Conservation (phyloP, 2,797 vertebrate species). For the Atherinosoma microstoma region DNA sequence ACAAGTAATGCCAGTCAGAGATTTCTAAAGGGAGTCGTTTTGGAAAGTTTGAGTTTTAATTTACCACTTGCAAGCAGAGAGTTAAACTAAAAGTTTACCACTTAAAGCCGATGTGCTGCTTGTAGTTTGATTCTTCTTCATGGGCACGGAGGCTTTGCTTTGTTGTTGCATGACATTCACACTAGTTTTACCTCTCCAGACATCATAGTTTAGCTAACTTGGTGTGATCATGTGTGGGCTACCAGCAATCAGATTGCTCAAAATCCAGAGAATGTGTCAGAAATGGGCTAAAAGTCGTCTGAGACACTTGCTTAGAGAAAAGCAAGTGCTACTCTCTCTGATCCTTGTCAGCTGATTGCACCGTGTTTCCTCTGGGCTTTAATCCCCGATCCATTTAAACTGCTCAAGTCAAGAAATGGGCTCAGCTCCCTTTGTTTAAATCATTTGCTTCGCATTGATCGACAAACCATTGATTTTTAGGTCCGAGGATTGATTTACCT, state of each 20-base stretch:
- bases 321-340: not conserved
- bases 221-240: not conserved
- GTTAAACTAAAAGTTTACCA: too few relatives aligned
- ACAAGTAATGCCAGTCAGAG: slow-evolving; percentile 2
- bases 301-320: slow-evolving; percentile 14
- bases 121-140: not conserved
- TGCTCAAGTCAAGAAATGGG: slow-evolving; percentile 4
- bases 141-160: not conserved
- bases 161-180: not conserved
- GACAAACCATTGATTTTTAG: not conserved
- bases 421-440: slow-evolving; percentile 4
- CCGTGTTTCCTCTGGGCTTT: slow-evolving; percentile 17
- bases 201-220: not conserved
- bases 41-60: slow-evolving; percentile 3
- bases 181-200: not conserved
- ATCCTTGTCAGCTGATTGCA: not conserved
- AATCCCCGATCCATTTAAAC: not conserved
- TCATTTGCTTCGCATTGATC: slow-evolving; percentile 1
- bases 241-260: slow-evolving; percentile 6
- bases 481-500: not conserved
- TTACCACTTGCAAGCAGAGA: not conserved
- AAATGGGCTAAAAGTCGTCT: slow-evolving; percentile 5
- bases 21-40: slow-evolving; percentile 14
- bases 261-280: not conserved
- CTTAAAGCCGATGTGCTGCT: slow-evolving; percentile 4